Conservation (phyloP, 2,888 invertebrate species). For the Drosophila percnosoma region DNA sequence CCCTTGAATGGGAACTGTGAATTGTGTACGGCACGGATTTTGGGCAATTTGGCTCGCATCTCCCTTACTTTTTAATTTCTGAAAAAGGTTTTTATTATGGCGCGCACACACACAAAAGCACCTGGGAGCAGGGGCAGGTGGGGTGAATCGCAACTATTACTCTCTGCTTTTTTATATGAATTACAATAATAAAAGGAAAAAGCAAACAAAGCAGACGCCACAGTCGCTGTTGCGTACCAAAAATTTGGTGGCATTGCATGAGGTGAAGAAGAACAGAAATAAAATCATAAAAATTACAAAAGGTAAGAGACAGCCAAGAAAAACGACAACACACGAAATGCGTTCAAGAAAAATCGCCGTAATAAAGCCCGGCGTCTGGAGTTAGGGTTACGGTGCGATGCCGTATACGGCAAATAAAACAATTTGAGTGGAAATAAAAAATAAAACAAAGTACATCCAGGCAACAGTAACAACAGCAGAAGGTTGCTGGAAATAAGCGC, state of each 20-base stretch:
- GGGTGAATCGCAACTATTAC: slow-evolving; percentile 40
- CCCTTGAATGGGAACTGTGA: slow-evolving; percentile 18
- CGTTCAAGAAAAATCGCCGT: slow-evolving; percentile 80
- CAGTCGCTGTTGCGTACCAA: slow-evolving; percentile 34
- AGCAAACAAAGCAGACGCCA: slow-evolving; percentile 51
- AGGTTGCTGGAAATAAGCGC: slow-evolving; percentile 53
- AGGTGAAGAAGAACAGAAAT: slow-evolving; percentile 45
- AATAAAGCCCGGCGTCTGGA: slow-evolving; percentile 71
- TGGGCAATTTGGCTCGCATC: slow-evolving; percentile 56
- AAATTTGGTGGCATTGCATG: slow-evolving; percentile 30
- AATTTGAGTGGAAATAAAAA: slow-evolving; percentile 81
- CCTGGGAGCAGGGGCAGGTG: neutral
- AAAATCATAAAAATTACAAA: slow-evolving; percentile 82
- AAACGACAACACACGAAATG: slow-evolving; percentile 74
- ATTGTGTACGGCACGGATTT: slow-evolving; percentile 57
- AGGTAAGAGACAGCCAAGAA: slow-evolving; percentile 66
- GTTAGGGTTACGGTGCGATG: slow-evolving; percentile 21
- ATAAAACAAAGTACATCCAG: slow-evolving; percentile 64
- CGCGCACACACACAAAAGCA: slow-evolving; percentile 30
- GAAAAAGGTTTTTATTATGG: slow-evolving; percentile 76
- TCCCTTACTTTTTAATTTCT: slow-evolving; percentile 72
- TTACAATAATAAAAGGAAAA: slow-evolving; percentile 73
- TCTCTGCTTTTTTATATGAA: slow-evolving; percentile 60
- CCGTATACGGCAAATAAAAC: slow-evolving; percentile 72
- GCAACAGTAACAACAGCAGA: slow-evolving; percentile 21